These are phyloP conservation scores for Pemphigus obesinymphae DNA, from an alignment of 1,140 invertebrate genomes.

Conservation along the genomic window DNA sequence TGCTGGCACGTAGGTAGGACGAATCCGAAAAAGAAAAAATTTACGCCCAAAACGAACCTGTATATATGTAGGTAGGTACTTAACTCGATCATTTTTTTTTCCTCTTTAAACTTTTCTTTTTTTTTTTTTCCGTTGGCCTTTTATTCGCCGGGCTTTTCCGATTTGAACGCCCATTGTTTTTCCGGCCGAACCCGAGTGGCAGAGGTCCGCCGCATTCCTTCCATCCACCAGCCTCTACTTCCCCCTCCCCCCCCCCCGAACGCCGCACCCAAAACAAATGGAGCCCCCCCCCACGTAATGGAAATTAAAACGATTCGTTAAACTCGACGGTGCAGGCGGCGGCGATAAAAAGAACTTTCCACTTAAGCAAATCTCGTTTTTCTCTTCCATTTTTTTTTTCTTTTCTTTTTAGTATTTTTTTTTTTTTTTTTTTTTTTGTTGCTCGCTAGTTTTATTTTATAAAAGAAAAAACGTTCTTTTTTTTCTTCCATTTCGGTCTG, in stretches of 20 bases:
- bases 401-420: background rate
- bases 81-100: conserved; percentile 22
- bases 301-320: conserved; percentile 42
- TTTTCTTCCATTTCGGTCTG: background rate
- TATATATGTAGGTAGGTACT: background rate
- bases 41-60: background rate
- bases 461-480: conserved; percentile 13
- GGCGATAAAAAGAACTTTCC: conserved; percentile 34
- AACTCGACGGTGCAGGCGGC: background rate
- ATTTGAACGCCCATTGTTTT: conserved; percentile 8
- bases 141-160: background rate
- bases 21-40: background rate
- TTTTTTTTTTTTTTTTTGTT: background rate
- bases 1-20: too few species aligned
- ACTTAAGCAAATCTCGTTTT: conserved; percentile 40
- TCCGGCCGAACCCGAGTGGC: background rate
- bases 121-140: background rate
- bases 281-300: background rate
- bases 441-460: background rate
- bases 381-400: background rate
- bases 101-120: conserved; percentile 19
- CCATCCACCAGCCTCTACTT: background rate
- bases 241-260: background rate
- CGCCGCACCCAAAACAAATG: conserved; percentile 16
- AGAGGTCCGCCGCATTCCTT: background rate